Percentiles rank a stretch among this genome's conserved stretches.
Evolutionary conservation across 1,140 invertebrate species (phyloP).

Genomic region (Dreissena rostriformis): DNA sequence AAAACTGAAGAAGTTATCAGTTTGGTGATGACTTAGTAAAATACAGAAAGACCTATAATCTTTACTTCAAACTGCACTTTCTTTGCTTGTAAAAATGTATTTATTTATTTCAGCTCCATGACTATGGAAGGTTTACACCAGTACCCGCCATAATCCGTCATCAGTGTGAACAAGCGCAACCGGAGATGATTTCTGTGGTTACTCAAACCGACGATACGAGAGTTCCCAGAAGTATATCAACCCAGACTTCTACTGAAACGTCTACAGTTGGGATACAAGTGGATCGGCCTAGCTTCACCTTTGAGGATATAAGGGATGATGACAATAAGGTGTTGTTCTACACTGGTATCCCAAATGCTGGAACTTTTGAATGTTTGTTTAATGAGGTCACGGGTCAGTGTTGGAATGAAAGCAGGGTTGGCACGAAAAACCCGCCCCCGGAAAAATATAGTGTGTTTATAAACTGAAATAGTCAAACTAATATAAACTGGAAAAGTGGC

Average conservation of each 20-base stretch:
- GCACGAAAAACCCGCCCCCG: no score
- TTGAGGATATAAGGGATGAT: not conserved
- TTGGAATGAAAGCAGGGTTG: no score
- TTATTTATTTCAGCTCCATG: constrained; percentile 16
- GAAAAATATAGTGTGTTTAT: no score
- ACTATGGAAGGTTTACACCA: not conserved
- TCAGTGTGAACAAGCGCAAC: constrained; percentile 1
- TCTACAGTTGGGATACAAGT: no score
- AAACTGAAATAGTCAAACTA: no score
- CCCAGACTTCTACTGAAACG: not conserved
- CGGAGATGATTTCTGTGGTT: constrained; percentile 6
- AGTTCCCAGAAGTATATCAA: not conserved
- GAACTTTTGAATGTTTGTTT: constrained; percentile 21
- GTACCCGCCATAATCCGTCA: constrained; percentile 3
- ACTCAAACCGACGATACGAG: constrained; percentile 17
- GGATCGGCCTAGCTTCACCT: no score
- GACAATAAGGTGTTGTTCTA: constrained; percentile 13
- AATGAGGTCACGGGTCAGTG: constrained; percentile 13
- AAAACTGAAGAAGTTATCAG: no score
- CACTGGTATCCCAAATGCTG: constrained; percentile 5
- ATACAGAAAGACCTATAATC: no score
- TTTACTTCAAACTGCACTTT: no score
- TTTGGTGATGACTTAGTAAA: no score
- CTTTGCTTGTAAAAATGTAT: no score
- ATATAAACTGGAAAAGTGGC: no score